Conservation (phyloP, 1,140 invertebrate genomes). For the Heterodera schachtii region DNA sequence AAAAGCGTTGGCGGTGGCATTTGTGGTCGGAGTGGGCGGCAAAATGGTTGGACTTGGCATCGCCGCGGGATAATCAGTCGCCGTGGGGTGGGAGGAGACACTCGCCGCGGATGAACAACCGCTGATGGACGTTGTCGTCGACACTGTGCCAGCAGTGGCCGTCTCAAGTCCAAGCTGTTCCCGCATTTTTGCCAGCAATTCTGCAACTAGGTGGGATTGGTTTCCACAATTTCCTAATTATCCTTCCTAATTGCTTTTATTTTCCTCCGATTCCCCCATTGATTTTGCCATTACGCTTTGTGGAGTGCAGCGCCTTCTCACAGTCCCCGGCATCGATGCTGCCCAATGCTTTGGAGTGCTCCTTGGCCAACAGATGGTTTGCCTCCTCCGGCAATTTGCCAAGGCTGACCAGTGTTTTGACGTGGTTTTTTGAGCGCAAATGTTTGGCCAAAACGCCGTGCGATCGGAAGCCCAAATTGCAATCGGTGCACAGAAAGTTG, state of each 20-base stretch:
- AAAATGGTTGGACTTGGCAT: not conserved
- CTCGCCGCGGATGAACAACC: constrained; percentile 15
- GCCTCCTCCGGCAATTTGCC: constrained; percentile 90
- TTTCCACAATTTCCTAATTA: not conserved
- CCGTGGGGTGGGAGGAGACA: constrained; percentile 27
- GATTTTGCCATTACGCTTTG: constrained; percentile 4
- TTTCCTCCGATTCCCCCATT: too few species aligned
- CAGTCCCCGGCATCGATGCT: constrained; percentile 49
- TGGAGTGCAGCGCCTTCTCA: constrained; percentile 43
- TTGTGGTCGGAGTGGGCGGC: not conserved
- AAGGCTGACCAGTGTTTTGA: constrained; percentile 88
- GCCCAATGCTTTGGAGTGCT: constrained; percentile 50
- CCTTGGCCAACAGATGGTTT: constrained; percentile 87
- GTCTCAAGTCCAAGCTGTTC: constrained; percentile 9
- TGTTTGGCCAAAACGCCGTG: constrained; percentile 94
- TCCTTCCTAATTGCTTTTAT: too few species aligned
- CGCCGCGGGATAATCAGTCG: not conserved
- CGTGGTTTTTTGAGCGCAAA: constrained; percentile 91
- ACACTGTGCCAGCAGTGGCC: not conserved
- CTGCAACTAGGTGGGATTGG: constrained; percentile 20
- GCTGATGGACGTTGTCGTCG: constrained; percentile 10
- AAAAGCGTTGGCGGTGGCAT: not conserved
- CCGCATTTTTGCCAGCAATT: constrained; percentile 37
- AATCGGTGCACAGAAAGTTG: constrained; percentile 77
- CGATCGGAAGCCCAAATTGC: constrained; percentile 91